Evolutionary conservation across 1,140 invertebrate species (phyloP).

Genomic region (Xylocopa sonorina): DNA sequence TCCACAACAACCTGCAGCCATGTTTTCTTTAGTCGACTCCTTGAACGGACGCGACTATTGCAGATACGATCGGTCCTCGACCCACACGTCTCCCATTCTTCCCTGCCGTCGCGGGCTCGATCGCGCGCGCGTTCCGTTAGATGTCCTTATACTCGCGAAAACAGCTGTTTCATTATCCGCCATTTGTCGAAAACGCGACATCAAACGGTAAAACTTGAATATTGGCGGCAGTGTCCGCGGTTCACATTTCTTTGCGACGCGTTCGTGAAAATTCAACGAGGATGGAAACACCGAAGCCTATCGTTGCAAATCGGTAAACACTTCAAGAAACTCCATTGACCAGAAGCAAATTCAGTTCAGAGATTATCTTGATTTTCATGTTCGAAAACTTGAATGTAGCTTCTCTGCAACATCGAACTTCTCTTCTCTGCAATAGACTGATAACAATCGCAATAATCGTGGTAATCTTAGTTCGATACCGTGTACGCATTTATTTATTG

Average conservation of each 20-base stretch:
- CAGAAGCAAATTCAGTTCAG: too few relatives aligned
- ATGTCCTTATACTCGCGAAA: slow-evolving; percentile 54
- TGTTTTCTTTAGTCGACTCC: slow-evolving; percentile 75
- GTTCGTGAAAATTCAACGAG: not conserved
- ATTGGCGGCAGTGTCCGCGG: slow-evolving; percentile 13
- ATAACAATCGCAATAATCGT: too few relatives aligned
- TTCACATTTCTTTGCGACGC: too few relatives aligned
- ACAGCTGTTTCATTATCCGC: slow-evolving; percentile 65
- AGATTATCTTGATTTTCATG: too few relatives aligned
- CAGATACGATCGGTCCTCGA: slow-evolving; percentile 31
- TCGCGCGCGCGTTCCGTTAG: slow-evolving; percentile 65
- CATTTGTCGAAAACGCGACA: slow-evolving; percentile 46
- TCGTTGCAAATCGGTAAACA: too few relatives aligned
- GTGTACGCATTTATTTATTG: too few relatives aligned
- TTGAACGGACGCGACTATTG: slow-evolving; percentile 29
- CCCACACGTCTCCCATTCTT: slow-evolving; percentile 47
- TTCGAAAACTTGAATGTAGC: too few relatives aligned
- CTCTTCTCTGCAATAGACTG: too few relatives aligned
- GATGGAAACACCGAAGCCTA: too few relatives aligned
- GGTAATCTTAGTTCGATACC: too few relatives aligned
- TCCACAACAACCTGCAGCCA: slow-evolving; percentile 94
- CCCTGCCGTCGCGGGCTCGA: slow-evolving; percentile 47
- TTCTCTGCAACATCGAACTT: too few relatives aligned
- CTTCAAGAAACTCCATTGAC: too few relatives aligned
- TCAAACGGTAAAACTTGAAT: slow-evolving; percentile 48